Evolutionary conservation across 37 sponge, comb jelly and placozoan species (phyloP).

Genomic region (Bolinopsis microptera): DNA sequence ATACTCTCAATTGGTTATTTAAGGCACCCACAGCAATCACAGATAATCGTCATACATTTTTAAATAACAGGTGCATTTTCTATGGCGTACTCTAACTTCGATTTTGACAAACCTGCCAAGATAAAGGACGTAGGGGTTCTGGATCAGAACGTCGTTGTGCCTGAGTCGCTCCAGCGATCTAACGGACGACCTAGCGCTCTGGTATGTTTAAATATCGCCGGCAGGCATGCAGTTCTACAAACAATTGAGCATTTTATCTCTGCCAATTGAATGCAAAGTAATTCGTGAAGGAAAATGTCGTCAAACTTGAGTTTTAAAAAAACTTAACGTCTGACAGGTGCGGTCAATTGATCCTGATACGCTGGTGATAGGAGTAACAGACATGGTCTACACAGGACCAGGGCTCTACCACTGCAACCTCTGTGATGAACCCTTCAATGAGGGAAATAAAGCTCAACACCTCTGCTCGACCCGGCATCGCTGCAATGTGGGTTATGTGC

Average conservation of each 20-base stretch:
- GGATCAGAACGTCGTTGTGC: conserved; percentile 43
- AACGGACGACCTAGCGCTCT: conserved; percentile 17
- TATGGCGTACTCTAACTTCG: conserved; percentile 48
- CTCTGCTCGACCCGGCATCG: conserved; percentile 19
- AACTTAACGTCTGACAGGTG: no score
- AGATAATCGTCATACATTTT: no score
- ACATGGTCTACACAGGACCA: not conserved
- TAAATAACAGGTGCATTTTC: conserved; percentile 61
- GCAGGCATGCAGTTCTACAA: no score
- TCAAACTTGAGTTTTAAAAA: no score
- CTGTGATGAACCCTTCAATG: conserved; percentile 56
- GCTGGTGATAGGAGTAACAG: conserved; percentile 5
- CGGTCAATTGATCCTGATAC: not conserved
- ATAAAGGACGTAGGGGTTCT: conserved; percentile 40
- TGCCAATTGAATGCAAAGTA: no score
- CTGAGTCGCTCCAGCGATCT: not conserved
- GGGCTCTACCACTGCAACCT: conserved; percentile 18
- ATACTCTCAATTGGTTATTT: no score
- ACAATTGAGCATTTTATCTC: no score
- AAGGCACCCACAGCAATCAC: no score
- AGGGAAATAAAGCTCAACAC: conserved; percentile 49
- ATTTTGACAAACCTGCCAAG: conserved; percentile 50
- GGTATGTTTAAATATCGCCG: not conserved
- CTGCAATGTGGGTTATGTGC: conserved; percentile 24
- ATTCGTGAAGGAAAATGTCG: no score